These are phyloP conservation scores for Nixonia krombeini DNA, from an alignment of 1,140 invertebrate species.

Conservation along the genomic window DNA sequence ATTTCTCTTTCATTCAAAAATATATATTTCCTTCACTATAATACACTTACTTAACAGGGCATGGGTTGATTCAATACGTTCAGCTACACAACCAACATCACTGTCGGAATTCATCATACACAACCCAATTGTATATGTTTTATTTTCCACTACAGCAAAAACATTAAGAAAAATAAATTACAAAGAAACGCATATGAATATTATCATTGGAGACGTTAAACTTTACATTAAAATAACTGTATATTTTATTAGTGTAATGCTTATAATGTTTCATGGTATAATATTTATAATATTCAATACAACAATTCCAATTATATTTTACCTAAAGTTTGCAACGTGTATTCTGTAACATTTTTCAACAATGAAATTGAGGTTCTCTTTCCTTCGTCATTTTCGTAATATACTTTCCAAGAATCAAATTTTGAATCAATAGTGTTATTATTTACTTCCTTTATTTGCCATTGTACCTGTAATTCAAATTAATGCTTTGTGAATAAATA, in stretches of 20 bases:
- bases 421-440: conserved; percentile 47
- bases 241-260: too few relatives aligned
- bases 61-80: conserved; percentile 52
- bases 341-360: conserved; percentile 65
- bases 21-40: neutral
- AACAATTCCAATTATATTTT: too few relatives aligned
- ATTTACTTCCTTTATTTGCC: conserved; percentile 62
- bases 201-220: too few relatives aligned
- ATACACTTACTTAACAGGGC: conserved; percentile 32
- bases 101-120: conserved; percentile 56
- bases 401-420: conserved; percentile 69
- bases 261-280: too few relatives aligned
- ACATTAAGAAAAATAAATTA: too few relatives aligned
- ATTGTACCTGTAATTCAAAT: conserved; percentile 60
- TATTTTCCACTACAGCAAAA: too few relatives aligned
- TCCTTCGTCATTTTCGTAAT: conserved; percentile 66
- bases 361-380: conserved; percentile 57
- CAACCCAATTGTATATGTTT: conserved; percentile 68
- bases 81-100: conserved; percentile 53
- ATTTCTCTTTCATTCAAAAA: too few relatives aligned
- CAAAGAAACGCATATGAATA: too few relatives aligned
- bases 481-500: too few relatives aligned
- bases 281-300: too few relatives aligned
- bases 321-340: too few relatives aligned
- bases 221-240: too few relatives aligned